phyloP scores from a whole-genome alignment of 2,113 vertebrate genomes.

The Paracanthobrama guichenoti region DNA sequence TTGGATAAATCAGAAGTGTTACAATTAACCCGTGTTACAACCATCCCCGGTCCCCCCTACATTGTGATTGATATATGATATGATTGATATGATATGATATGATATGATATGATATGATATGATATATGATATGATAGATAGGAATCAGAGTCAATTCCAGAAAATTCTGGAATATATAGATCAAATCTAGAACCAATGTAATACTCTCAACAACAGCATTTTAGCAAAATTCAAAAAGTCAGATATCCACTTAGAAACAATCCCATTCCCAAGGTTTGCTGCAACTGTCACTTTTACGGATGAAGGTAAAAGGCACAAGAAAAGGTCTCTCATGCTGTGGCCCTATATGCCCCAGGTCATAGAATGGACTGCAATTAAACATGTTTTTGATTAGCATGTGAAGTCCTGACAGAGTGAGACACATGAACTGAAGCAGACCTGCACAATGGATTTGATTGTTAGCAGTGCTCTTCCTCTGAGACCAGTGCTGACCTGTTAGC shows the following conservation, averaged over 20 bases:
- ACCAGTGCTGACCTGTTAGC: constrained; percentile 20
- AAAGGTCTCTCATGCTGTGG: neutral
- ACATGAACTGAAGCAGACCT: neutral
- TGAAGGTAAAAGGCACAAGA: neutral
- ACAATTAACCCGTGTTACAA: too few relatives aligned
- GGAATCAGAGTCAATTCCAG: neutral
- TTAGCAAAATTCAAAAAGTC: neutral
- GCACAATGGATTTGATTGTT: constrained; percentile 11
- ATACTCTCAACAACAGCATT: neutral
- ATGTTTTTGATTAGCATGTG: constrained; percentile 29
- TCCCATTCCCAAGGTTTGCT: neutral
- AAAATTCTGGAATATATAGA: neutral
- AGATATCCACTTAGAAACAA: constrained; percentile 6
- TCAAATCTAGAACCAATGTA: neutral
- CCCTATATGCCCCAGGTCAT: neutral
- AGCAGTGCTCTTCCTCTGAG: constrained; percentile 27
- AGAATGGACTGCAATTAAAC: constrained; percentile 5
- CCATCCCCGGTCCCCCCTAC: too few relatives aligned
- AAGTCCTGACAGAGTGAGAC: constrained; percentile 3
- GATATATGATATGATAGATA: too few relatives aligned
- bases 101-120: too few relatives aligned
- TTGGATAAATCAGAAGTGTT: too few relatives aligned
- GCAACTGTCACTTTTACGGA: constrained; percentile 12
- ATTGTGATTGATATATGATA: too few relatives aligned
- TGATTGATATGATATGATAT: too few relatives aligned